Base-by-base conservation (phyloP, 2,888 invertebrate genomes). In the Himalopsyche anomala region DNA sequence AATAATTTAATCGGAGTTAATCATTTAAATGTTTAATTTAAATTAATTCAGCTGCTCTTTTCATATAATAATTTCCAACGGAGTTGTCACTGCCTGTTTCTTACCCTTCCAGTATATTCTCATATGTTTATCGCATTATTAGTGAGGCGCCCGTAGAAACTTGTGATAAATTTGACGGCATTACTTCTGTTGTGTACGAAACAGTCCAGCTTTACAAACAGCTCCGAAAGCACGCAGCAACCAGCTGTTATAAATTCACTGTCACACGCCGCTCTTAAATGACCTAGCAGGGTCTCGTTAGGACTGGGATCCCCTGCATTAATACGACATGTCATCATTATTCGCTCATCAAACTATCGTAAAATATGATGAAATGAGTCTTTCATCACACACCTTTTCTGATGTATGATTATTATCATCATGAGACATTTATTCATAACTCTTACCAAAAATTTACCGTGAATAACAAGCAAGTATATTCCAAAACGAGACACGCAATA, bases 91-190 rank as follows among this genome's bases (percentile, higher is more conserved):
- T 4, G 51, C 15, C 15, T 51, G 15, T 15, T 51, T 51, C 51
- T 51, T 51, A 15, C 5, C 51, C 51, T 4, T 4, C 51, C 15
- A 15, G 51, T 51, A 0, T 51, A 51, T 51, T 51, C 51, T 51
- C 51, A 19, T n/a, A 62, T 62, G 28, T 62, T 62, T 19, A 19
- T 62, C 62, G 62, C 62, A 62, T 62, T 62, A 62, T 62, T 62
- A 62, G 62, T 28, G 19, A 62, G 62, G 19, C 62, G 62, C 28
- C 28, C 62, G 80, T n/a, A 36, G 80, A n/a, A 80, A 80, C 80
- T 80, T 80, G 51, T 80, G 80, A 80, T 80, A 80, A 80, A 80
- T 80, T 40, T 40, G 80, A 80, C 11, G 36, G 28, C 38, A 80
- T 80, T 28, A 80, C 80, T 80, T 80, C 17, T 80, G 36, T 36